Conservation (phyloP, 2,797 vertebrate genomes). For the Esox lucius region DNA sequence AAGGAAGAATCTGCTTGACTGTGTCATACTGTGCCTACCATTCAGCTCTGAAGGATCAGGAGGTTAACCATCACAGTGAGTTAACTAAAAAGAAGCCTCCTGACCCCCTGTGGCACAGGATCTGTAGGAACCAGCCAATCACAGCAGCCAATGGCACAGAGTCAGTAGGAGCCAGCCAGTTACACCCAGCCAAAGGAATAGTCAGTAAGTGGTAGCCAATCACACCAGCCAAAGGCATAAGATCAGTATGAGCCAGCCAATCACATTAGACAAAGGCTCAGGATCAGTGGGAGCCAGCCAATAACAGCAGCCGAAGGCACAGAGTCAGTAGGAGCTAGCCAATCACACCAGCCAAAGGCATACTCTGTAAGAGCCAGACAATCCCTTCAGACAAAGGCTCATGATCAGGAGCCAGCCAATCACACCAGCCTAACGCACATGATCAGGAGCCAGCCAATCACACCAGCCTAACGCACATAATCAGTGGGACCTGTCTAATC, state of each 20-base stretch:
- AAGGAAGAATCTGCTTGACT: conserved; percentile 67
- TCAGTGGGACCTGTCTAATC: conserved; percentile 6
- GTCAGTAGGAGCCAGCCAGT: conserved; percentile 12
- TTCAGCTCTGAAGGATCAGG: conserved; percentile 63
- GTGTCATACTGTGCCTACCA: conserved; percentile 55
- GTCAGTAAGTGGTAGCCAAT: conserved; percentile 9
- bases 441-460: conserved; percentile 1
- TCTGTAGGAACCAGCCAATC: background rate
- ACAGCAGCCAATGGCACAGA: background rate
- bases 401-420: conserved; percentile 10
- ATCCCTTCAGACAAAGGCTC: background rate
- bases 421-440: background rate
- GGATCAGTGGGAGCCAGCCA: conserved; percentile 8
- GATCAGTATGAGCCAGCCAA: background rate
- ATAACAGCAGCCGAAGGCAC: background rate
- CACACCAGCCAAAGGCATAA: background rate
- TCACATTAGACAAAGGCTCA: background rate
- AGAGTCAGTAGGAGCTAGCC: conserved; percentile 9
- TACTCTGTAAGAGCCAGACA: background rate
- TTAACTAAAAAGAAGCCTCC: conserved; percentile 42
- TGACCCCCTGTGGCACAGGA: conserved; percentile 14
- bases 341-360: background rate
- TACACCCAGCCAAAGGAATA: background rate
- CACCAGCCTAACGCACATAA: background rate
- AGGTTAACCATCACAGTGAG: conserved; percentile 50